These are phyloP conservation scores for Calycopis cecrops DNA, from an alignment of 1,140 invertebrate genomes.

Conservation along the genomic window DNA sequence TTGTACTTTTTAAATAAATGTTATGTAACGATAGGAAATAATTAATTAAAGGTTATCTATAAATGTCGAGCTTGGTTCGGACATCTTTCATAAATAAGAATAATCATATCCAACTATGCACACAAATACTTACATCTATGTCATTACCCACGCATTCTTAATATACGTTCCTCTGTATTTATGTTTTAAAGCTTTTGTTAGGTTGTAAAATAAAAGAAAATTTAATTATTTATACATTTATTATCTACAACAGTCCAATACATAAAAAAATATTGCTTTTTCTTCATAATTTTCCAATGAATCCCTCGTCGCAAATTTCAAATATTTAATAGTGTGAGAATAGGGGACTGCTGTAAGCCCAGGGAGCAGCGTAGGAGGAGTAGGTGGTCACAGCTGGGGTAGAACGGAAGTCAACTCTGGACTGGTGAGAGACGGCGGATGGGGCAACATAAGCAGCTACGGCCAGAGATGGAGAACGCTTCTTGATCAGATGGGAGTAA, in stretches of 20 bases:
- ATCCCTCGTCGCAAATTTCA: neutral
- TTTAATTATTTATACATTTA: conserved; percentile 4
- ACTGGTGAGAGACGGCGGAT: conserved; percentile 38
- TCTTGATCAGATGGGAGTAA: neutral
- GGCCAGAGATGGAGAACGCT: conserved; percentile 2
- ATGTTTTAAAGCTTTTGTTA: no score
- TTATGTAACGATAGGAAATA: no score
- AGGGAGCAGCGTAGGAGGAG: conserved; percentile 42
- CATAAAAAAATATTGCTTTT: neutral
- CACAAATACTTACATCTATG: no score
- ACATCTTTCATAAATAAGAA: no score
- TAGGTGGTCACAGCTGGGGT: conserved; percentile 28
- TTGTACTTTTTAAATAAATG: no score
- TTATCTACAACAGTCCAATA: conserved; percentile 10
- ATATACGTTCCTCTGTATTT: no score
- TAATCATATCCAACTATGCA: no score
- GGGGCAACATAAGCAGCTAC: conserved; percentile 31
- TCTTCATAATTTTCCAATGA: neutral
- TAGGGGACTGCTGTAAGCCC: conserved; percentile 34
- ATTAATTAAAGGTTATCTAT: no score
- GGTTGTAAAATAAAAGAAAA: neutral
- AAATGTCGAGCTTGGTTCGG: no score
- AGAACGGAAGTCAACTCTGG: conserved; percentile 39
- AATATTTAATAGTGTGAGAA: neutral
- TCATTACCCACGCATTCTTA: no score